Conservation (phyloP, 2,797 vertebrate genomes). For the Myoxocephalus aenaeus region DNA sequence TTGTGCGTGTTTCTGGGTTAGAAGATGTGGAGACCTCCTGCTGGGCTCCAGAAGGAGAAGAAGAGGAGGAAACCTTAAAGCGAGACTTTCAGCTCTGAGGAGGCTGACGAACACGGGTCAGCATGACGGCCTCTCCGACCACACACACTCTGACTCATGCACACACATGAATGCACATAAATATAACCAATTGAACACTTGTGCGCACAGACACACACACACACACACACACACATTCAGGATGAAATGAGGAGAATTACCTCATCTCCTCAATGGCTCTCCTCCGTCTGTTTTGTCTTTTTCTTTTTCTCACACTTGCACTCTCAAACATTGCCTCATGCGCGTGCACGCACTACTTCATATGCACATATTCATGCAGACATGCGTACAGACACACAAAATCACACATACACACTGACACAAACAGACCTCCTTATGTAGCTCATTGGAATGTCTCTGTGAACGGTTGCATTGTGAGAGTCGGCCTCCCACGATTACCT, state of each 20-base stretch:
- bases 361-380: slow-evolving; percentile 71
- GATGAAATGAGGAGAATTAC: slow-evolving; percentile 68
- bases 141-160: slow-evolving; percentile 51
- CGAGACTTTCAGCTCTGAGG: slow-evolving; percentile 19
- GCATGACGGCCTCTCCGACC: slow-evolving; percentile 31
- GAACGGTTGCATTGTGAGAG: slow-evolving; percentile 77
- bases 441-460: slow-evolving; percentile 72
- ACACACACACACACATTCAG: slow-evolving; percentile 29
- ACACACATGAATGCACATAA: slow-evolving; percentile 23
- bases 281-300: slow-evolving; percentile 56
- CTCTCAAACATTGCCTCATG: slow-evolving; percentile 61
- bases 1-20: not conserved
- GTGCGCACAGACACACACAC: slow-evolving; percentile 1
- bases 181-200: not conserved
- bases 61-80: slow-evolving; percentile 35
- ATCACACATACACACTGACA: slow-evolving; percentile 42
- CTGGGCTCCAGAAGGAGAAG: slow-evolving; percentile 33
- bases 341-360: slow-evolving; percentile 46
- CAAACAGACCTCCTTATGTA: slow-evolving; percentile 75
- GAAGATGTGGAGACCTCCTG: slow-evolving; percentile 40
- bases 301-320: slow-evolving; percentile 56
- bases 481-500: slow-evolving; percentile 76
- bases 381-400: slow-evolving; percentile 24
- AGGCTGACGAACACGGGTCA: slow-evolving; percentile 36
- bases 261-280: slow-evolving; percentile 71